Percentiles rank a stretch among this genome's conserved stretches.
These are phyloP conservation scores for Rhodeus uyekii DNA, from an alignment of 2,797 vertebrate genomes.

Conservation along the genomic window DNA sequence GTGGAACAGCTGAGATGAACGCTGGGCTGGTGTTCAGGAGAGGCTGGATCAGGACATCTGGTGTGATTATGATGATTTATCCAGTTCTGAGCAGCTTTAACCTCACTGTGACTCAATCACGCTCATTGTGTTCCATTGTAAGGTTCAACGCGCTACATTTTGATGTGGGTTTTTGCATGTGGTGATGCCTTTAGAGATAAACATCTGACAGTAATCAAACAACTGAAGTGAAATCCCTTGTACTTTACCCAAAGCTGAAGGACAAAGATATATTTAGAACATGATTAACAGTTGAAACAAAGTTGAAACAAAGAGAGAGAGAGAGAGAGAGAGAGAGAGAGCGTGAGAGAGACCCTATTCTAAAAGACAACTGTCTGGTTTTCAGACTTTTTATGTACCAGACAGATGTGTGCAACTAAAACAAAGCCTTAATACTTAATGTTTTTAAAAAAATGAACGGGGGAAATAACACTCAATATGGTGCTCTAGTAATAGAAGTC, in stretches of 20 bases:
- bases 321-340: neutral
- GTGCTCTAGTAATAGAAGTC: neutral
- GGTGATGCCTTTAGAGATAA: constrained; percentile 23
- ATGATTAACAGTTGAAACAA: neutral
- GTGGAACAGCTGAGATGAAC: constrained; percentile 41
- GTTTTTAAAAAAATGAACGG: neutral
- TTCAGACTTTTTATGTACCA: neutral
- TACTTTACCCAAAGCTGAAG: constrained; percentile 19
- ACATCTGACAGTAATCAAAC: constrained; percentile 16
- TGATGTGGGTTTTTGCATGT: constrained; percentile 19
- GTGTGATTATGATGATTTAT: constrained; percentile 39
- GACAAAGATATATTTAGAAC: constrained; percentile 19
- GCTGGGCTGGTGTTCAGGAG: constrained; percentile 22
- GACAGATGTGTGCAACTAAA: neutral
- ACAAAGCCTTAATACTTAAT: neutral
- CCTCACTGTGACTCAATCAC: constrained; percentile 43
- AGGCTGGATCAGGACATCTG: constrained; percentile 48
- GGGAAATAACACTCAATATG: neutral
- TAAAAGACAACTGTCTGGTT: neutral
- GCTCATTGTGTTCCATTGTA: constrained; percentile 12
- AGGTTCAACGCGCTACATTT: constrained; percentile 23
- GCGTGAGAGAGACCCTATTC: too few species aligned
- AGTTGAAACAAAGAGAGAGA: neutral
- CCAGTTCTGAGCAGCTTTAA: constrained; percentile 26
- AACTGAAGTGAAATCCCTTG: constrained; percentile 9